phyloP scores from a whole-genome alignment of 30 jellyfish, hydroid and myxozoan species.

The Turritopsis dohrnii region DNA sequence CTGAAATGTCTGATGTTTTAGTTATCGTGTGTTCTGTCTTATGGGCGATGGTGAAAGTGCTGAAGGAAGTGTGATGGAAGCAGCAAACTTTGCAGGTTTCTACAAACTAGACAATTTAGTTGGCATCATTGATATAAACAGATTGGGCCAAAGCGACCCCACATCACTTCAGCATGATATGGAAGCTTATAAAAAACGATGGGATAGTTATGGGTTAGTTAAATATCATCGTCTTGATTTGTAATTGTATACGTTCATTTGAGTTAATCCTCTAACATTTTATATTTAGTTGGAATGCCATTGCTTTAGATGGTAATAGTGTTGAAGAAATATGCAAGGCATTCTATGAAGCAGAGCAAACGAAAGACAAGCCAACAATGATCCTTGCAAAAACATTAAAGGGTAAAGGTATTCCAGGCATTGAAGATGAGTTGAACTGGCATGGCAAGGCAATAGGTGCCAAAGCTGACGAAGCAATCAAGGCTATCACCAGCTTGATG shows the following conservation, averaged over 20 bases:
- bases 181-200: conserved; percentile 73
- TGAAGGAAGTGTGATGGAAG: conserved; percentile 98
- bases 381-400: conserved; percentile 83
- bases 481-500: conserved; percentile 53
- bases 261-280: too few relatives aligned
- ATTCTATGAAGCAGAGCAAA: conserved; percentile 64
- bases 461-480: conserved; percentile 68
- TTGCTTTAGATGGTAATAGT: conserved; percentile 86
- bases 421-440: conserved; percentile 88
- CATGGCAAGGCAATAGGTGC: conserved; percentile 97
- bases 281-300: conserved; percentile 59
- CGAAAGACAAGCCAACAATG: conserved; percentile 74
- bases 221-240: not conserved
- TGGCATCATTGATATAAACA: conserved; percentile 85
- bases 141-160: conserved; percentile 97
- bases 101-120: conserved; percentile 88
- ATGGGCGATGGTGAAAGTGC: conserved; percentile 99
- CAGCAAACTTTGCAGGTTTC: conserved; percentile 93
- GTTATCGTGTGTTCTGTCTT: conserved; percentile 83
- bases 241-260: too few relatives aligned
- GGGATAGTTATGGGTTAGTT: conserved; percentile 94
- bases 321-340: conserved; percentile 75
- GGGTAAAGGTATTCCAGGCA: conserved; percentile 49
- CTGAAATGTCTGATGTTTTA: conserved; percentile 9
- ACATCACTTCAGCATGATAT: conserved; percentile 74